These are phyloP conservation scores for Cotesia glomerata DNA, from an alignment of 1,140 invertebrate species.

Conservation along the genomic window DNA sequence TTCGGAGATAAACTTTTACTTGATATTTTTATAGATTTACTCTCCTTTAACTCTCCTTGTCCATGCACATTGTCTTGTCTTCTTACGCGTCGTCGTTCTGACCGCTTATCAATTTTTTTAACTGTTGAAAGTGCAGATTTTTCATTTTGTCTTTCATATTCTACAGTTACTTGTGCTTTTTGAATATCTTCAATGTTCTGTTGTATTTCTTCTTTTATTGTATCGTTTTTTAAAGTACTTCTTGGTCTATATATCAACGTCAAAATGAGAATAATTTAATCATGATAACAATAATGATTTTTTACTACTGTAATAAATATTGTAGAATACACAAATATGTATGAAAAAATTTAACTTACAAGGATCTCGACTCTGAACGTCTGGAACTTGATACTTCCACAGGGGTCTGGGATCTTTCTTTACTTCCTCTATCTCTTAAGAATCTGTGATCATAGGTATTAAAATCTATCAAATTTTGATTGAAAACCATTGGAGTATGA, in stretches of 20 bases:
- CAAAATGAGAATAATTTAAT: neutral
- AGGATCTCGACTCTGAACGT: constrained; percentile 44
- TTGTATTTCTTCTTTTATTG: constrained; percentile 45
- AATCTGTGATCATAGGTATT: constrained; percentile 51
- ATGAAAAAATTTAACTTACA: constrained; percentile 37
- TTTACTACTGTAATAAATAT: neutral
- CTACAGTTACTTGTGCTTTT: constrained; percentile 18
- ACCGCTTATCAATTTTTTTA: constrained; percentile 49
- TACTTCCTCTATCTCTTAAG: constrained; percentile 46
- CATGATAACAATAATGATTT: neutral
- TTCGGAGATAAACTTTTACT: constrained; percentile 40
- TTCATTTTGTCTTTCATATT: constrained; percentile 37
- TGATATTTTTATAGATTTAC: constrained; percentile 28
- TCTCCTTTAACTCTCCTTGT: constrained; percentile 45
- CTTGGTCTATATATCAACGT: constrained; percentile 30
- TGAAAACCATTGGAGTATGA: constrained; percentile 51
- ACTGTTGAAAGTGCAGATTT: constrained; percentile 29
- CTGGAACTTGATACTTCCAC: constrained; percentile 48
- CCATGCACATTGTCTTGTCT: constrained; percentile 52
- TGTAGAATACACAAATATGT: neutral
- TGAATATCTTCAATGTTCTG: constrained; percentile 43
- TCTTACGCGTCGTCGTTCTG: constrained; percentile 53
- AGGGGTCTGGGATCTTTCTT: constrained; percentile 56
- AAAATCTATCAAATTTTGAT: constrained; percentile 33
- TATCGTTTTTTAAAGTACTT: constrained; percentile 42